phyloP scores from a whole-genome alignment of 2,113 vertebrate species.

The Pseudolaguvia tuberculata region DNA sequence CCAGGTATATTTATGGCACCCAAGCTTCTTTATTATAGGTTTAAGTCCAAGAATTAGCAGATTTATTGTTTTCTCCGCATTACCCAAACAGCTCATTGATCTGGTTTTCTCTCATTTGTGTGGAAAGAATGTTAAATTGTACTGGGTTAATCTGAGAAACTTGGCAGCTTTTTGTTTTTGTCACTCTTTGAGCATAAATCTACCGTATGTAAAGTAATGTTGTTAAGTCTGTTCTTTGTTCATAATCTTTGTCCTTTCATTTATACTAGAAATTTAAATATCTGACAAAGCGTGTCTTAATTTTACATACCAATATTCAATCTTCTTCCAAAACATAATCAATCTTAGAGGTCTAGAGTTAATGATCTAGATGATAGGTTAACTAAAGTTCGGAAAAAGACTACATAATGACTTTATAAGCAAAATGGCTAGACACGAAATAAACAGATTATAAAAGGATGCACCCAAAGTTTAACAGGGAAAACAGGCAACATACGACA shows the following conservation, averaged over 20 bases:
- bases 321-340: background rate
- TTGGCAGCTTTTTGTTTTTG: background rate
- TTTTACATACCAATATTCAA: background rate
- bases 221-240: background rate
- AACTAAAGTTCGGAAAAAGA: no score
- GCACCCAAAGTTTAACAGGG: no score
- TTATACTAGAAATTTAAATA: background rate
- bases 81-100: background rate
- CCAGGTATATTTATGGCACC: background rate
- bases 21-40: constrained; percentile 15
- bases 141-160: constrained; percentile 12
- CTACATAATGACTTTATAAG: no score
- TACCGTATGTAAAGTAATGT: no score
- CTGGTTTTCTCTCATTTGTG: background rate
- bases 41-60: background rate
- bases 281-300: background rate
- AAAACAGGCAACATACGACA: no score
- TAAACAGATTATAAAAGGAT: no score
- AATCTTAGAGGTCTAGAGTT: background rate
- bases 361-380: no score
- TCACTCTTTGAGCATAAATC: no score
- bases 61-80: background rate
- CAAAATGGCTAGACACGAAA: no score
- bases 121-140: constrained; percentile 7
- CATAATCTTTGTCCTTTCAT: no score